Evolutionary conservation across 2,797 vertebrate genomes (phyloP), one percentile per base, ranked within the genome.

Genomic region (Botia kubotai): DNA sequence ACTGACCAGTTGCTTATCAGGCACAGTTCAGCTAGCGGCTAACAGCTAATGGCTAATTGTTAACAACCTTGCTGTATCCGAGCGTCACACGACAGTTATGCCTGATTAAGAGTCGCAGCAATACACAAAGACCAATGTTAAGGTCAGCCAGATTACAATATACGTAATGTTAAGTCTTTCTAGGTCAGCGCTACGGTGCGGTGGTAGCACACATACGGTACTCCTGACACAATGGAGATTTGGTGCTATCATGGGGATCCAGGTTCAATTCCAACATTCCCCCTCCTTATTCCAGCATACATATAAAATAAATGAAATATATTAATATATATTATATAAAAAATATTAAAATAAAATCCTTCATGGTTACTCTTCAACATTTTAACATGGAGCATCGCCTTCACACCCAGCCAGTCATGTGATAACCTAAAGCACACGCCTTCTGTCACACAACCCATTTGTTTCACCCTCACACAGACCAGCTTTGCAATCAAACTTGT

Each of bases 1-100:
- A 87, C 83, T 81, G 7, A 74, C 86, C 82, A 80, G 48, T 26
- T 26, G 62, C 77, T 87, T 86, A 86, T 86, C 82, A 81, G 43
- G 53, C 73, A 83, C 71, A 75, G 65, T 80, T 70, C 66, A 86
- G 75, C 66, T 82, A 86, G 70, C 53, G 52, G 79, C 84, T 85
- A 85, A 70, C 69, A 50, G 67, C 84, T 77, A 85, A 77, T 68
- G 72, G 79, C 72, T 71, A 81, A 82, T 60, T 63, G 39, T 65
- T 81, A 81, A 78, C 72, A 79, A 77, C 77, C 65, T 58, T 10
- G 7, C 68, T 39, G 16, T 36, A 72, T 70, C 6, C 16, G 63
- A 66, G 29, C 17, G 10, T 6, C 17, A 4, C 10, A 13, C 13
- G 23, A 52, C 33, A 55, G 50, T 36, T 17, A 53, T 6, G 48